Conservation (phyloP, 1,140 invertebrate genomes). For the Calycopis cecrops region DNA sequence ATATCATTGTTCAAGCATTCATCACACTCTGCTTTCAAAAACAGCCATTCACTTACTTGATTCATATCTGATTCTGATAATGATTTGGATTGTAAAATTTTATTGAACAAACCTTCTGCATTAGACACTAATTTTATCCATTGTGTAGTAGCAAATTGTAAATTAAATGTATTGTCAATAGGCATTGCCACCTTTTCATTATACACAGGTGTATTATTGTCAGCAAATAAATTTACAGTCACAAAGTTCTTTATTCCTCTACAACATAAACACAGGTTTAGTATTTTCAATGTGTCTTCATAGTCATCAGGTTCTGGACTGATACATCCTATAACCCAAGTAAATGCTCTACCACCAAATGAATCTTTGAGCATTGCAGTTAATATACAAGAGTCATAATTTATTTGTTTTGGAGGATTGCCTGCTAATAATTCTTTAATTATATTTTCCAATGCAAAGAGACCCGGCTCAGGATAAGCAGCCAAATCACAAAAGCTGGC, state of each 20-base stretch:
- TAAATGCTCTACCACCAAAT: conserved; percentile 81
- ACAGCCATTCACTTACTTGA: conserved; percentile 90
- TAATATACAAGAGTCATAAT: conserved; percentile 79
- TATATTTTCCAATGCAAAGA: conserved; percentile 78
- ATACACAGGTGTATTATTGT: conserved; percentile 77
- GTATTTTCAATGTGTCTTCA: conserved; percentile 78
- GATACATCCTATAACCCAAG: conserved; percentile 79
- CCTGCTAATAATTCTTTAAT: conserved; percentile 77
- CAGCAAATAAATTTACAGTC: conserved; percentile 80
- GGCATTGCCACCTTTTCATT: conserved; percentile 64
- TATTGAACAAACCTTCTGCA: conserved; percentile 88
- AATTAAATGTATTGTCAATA: conserved; percentile 75
- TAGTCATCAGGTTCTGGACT: conserved; percentile 78
- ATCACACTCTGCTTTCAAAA: conserved; percentile 89
- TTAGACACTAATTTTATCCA: conserved; percentile 88
- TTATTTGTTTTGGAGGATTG: conserved; percentile 72
- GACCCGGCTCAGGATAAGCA: conserved; percentile 77
- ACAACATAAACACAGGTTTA: conserved; percentile 78
- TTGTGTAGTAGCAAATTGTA: conserved; percentile 88
- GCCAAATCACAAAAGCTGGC: conserved; percentile 81
- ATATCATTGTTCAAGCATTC: conserved; percentile 83
- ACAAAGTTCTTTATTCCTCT: conserved; percentile 80
- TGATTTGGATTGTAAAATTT: conserved; percentile 77
- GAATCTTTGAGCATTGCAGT: conserved; percentile 81
- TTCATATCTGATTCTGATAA: conserved; percentile 81